A percentile compares a stretch with the other conserved stretches of the same genome.
phyloP scores from a whole-genome alignment of 2,888 invertebrate species.

The Atethmia centrago region DNA sequence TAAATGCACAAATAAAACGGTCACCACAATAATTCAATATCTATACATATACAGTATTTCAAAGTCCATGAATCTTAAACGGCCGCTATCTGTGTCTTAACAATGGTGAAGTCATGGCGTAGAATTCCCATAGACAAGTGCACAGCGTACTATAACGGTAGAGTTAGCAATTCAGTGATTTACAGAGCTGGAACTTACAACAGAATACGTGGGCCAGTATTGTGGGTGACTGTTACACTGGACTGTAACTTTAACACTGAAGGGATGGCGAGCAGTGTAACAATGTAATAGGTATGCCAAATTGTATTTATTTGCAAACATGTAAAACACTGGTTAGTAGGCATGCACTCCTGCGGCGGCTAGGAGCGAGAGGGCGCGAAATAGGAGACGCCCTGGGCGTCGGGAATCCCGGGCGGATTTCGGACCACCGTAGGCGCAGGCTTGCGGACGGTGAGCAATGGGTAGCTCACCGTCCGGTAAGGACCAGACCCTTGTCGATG shows the following conservation, averaged over 20 bases:
- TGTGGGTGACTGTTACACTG: constrained; percentile 72
- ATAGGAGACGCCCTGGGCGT: too few relatives aligned
- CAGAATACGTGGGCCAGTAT: constrained; percentile 80
- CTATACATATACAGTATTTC: constrained; percentile 59
- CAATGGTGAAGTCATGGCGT: constrained; percentile 76
- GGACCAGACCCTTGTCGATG: too few relatives aligned
- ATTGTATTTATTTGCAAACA: too few relatives aligned
- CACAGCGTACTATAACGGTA: constrained; percentile 83
- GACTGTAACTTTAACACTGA: constrained; percentile 14
- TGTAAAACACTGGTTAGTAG: too few relatives aligned
- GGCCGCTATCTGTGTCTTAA: constrained; percentile 73
- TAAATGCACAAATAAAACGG: constrained; percentile 44
- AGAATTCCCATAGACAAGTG: constrained; percentile 87
- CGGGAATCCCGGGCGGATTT: too few relatives aligned
- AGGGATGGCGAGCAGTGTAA: background rate
- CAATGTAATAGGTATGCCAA: too few relatives aligned
- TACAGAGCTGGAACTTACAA: constrained; percentile 81
- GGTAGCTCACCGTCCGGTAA: too few relatives aligned
- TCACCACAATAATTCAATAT: constrained; percentile 58
- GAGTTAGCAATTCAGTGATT: constrained; percentile 87
- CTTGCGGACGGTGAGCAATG: too few relatives aligned
- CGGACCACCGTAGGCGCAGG: too few relatives aligned
- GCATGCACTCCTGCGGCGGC: too few relatives aligned
- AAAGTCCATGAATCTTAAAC: constrained; percentile 66
- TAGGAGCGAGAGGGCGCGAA: too few relatives aligned